Evolutionary conservation across 1,140 invertebrate genomes (phyloP).

Genomic region (Drosophila repleta): DNA sequence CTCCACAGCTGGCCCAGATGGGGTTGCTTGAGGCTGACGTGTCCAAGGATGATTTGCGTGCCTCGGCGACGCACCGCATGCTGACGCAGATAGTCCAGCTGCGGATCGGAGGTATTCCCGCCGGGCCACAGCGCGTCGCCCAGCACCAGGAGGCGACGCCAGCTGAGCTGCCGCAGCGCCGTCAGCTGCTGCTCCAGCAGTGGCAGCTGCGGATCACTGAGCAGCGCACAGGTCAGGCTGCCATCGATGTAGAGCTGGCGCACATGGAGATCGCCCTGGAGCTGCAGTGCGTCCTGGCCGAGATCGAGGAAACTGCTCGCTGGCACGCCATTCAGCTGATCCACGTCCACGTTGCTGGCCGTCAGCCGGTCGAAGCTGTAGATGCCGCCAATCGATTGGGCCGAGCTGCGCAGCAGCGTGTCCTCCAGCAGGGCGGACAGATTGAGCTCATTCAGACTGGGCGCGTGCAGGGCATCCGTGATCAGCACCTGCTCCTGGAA

Average conservation of each 20-base stretch:
- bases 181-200: slow-evolving; percentile 25
- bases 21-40: slow-evolving; percentile 48
- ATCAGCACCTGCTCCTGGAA: slow-evolving; percentile 52
- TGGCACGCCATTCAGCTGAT: slow-evolving; percentile 46
- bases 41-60: slow-evolving; percentile 58
- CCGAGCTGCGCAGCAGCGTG: slow-evolving; percentile 60
- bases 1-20: slow-evolving; percentile 28
- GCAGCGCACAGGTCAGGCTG: slow-evolving; percentile 35
- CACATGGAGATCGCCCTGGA: slow-evolving; percentile 54
- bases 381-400: slow-evolving; percentile 59
- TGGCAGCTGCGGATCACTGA: neutral
- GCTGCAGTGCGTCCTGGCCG: neutral
- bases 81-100: slow-evolving; percentile 58
- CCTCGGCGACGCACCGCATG: slow-evolving; percentile 56
- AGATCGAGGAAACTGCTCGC: slow-evolving; percentile 50
- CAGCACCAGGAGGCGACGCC: slow-evolving; percentile 57
- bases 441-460: slow-evolving; percentile 44
- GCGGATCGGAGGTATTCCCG: neutral
- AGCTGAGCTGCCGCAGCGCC: slow-evolving; percentile 35
- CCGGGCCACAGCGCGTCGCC: slow-evolving; percentile 60
- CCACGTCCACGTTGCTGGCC: slow-evolving; percentile 64
- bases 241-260: slow-evolving; percentile 50
- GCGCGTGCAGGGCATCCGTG: slow-evolving; percentile 44
- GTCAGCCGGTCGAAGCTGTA: slow-evolving; percentile 53
- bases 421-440: slow-evolving; percentile 62